Evolutionary conservation across 2,888 invertebrate genomes (phyloP).

Genomic region (Eilema sororculum): DNA sequence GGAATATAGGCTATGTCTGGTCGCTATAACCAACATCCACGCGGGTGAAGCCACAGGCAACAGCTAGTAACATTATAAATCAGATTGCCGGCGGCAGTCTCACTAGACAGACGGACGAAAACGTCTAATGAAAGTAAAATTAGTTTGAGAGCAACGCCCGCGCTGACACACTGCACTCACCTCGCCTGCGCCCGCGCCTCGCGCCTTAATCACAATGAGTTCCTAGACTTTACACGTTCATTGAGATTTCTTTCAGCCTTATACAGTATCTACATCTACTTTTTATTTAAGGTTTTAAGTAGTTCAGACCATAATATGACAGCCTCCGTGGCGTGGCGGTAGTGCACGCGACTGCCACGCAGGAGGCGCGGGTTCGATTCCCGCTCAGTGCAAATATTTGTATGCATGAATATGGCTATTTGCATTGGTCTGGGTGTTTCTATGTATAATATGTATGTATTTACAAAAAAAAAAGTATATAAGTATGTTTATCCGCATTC

Average conservation of each 20-base stretch:
- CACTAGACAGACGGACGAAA: constrained; percentile 19
- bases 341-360: no score
- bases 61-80: constrained; percentile 15
- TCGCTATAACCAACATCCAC: no score
- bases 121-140: constrained; percentile 82
- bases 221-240: constrained; percentile 16
- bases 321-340: no score
- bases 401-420: no score
- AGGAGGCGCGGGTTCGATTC: no score
- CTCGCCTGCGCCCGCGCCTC: constrained; percentile 52
- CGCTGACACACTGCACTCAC: constrained; percentile 80
- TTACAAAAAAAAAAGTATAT: no score
- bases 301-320: not conserved
- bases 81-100: constrained; percentile 25
- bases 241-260: constrained; percentile 23
- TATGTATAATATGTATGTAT: no score
- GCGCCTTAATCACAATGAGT: constrained; percentile 41
- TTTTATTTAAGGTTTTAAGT: not conserved
- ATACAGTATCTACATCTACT: not conserved
- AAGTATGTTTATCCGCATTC: no score
- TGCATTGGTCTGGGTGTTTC: no score
- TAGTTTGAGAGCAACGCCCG: constrained; percentile 76
- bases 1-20: no score
- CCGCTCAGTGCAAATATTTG: no score
- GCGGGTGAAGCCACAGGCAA: no score